Evolutionary conservation across 2,113 vertebrate species (phyloP).

Genomic region (Tupaia tana): DNA sequence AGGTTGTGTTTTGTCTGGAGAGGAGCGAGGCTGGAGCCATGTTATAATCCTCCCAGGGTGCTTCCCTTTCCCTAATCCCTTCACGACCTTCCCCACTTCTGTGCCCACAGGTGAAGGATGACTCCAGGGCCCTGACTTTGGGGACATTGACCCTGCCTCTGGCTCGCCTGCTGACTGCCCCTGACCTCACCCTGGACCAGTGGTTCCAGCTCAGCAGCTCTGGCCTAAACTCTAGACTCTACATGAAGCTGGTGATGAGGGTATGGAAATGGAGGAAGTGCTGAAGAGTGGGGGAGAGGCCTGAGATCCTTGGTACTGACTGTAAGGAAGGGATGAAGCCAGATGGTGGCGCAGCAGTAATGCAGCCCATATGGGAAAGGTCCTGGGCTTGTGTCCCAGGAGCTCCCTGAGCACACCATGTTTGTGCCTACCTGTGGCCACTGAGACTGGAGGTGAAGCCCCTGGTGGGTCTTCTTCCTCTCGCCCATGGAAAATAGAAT

Average conservation of each 20-base stretch:
- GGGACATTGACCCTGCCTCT: conserved; percentile 91
- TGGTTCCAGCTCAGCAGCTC: conserved; percentile 94
- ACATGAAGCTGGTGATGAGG: conserved; percentile 92
- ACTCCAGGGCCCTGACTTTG: conserved; percentile 89
- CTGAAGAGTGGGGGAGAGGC: neutral
- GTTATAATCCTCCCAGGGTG: neutral
- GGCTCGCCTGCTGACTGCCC: conserved; percentile 87
- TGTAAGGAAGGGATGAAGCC: neutral
- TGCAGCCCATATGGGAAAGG: too few species aligned
- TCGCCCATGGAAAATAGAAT: too few species aligned
- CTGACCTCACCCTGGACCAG: conserved; percentile 92
- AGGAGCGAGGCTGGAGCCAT: neutral
- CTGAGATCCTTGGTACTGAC: neutral
- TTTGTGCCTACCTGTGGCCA: too few species aligned
- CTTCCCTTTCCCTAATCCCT: neutral
- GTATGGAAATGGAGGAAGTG: conserved; percentile 79
- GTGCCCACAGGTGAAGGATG: conserved; percentile 91
- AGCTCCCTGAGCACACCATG: too few species aligned
- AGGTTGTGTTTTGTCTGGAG: neutral
- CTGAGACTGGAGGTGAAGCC: too few species aligned
- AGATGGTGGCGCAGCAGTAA: too few species aligned
- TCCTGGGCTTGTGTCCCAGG: too few species aligned
- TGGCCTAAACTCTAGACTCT: conserved; percentile 90
- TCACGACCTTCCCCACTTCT: neutral
- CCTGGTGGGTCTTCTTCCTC: too few species aligned